Percentiles rank a stretch among this genome's conserved stretches.
Evolutionary conservation across 2,113 vertebrate genomes (phyloP).

Genomic region (Nycticryphes semicollaris): DNA sequence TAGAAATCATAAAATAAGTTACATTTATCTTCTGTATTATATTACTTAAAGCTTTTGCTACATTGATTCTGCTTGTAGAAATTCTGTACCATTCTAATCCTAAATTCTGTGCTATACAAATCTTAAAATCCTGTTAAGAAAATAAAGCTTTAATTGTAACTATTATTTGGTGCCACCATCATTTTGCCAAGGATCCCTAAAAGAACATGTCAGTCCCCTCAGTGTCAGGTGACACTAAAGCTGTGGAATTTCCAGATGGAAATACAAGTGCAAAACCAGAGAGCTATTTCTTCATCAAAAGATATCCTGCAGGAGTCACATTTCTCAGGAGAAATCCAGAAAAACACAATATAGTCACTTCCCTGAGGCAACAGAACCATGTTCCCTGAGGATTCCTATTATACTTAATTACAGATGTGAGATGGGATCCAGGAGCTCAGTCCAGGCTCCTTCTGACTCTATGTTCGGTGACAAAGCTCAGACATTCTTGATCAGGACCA

Average conservation of each 20-base stretch:
- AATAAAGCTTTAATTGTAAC: neutral
- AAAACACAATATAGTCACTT: neutral
- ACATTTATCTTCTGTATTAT: neutral
- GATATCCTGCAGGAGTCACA: neutral
- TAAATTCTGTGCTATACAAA: neutral
- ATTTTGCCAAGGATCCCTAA: neutral
- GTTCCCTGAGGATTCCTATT: neutral
- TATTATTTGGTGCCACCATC: neutral
- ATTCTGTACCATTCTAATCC: neutral
- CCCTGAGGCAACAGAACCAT: neutral
- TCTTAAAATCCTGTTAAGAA: neutral
- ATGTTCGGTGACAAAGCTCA: neutral
- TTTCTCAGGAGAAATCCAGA: neutral
- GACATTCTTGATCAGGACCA: neutral
- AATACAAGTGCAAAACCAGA: neutral
- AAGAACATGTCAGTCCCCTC: neutral
- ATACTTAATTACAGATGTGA: fast-evolving
- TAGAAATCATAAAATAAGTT: neutral
- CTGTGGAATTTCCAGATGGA: conserved; percentile 19
- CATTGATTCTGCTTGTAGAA: neutral
- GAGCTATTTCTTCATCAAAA: conserved; percentile 15
- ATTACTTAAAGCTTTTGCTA: neutral
- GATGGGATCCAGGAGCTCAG: neutral
- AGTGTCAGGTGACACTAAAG: neutral
- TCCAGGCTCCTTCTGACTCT: neutral